Evolutionary conservation across 2,888 invertebrate species (phyloP).

Genomic region (Coecobrya sp.): DNA sequence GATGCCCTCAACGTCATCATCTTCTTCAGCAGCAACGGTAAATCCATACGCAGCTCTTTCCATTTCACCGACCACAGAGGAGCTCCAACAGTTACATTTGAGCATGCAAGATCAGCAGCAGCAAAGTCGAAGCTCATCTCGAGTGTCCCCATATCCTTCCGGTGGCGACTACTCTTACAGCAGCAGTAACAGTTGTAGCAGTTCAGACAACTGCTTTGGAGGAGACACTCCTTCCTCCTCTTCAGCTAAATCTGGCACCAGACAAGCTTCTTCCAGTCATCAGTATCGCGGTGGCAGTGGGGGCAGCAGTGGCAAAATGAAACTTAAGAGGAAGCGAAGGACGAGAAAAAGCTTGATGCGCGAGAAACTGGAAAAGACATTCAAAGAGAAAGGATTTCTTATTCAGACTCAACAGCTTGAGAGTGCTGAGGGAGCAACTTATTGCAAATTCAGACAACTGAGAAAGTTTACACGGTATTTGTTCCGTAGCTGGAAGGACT

Average conservation of each 20-base stretch:
- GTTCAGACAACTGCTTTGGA: conserved; percentile 87
- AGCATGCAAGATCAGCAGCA: conserved; percentile 9
- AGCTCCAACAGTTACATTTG: conserved; percentile 71
- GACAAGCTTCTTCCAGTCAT: not conserved
- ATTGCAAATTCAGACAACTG: conserved; percentile 96
- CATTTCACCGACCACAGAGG: conserved; percentile 71
- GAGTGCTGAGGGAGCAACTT: conserved; percentile 97
- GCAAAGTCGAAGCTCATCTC: conserved; percentile 85
- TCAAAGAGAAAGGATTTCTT: conserved; percentile 96
- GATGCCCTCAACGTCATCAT: conserved; percentile 66
- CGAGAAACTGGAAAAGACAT: conserved; percentile 96
- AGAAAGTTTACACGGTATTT: conserved; percentile 96
- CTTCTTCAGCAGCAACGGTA: conserved; percentile 73
- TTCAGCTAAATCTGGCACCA: not conserved
- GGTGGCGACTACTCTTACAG: conserved; percentile 88
- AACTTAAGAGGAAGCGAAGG: conserved; percentile 91
- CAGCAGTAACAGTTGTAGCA: conserved; percentile 88
- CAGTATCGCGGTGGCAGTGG: not conserved
- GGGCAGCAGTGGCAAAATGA: conserved; percentile 86
- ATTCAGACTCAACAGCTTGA: conserved; percentile 97
- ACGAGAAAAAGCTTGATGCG: conserved; percentile 94
- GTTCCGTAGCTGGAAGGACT: conserved; percentile 97
- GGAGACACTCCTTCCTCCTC: conserved; percentile 23
- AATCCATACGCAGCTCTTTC: conserved; percentile 58
- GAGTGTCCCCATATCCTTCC: conserved; percentile 87